Base-by-base conservation (phyloP, 2,797 vertebrate genomes). In the Spizella passerina region DNA sequence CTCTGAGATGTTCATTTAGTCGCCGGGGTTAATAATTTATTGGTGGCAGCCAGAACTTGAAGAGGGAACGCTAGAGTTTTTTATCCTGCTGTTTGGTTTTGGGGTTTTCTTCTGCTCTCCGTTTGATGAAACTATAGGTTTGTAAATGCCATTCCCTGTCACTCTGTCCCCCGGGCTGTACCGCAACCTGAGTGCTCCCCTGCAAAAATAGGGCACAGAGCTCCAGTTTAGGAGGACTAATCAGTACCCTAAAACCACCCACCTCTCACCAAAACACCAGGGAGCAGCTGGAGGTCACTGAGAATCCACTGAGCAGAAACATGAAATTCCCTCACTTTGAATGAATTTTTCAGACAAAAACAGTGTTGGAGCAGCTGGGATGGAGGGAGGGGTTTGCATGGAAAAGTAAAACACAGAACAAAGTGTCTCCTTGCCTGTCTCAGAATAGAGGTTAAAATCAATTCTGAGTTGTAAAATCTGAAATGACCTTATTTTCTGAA, bases 321-420 rank as follows among this genome's bases (percentile, higher is more conserved):
- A 21, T 53, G 59, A 46, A 92, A 79, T 78, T 34, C 32, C 23
- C 7, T 63, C 20, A 2, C 14, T 49, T 13, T 19, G 0, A 11
- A 20, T 0, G 2, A 73, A 9, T 38, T 82, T 59, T 68, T 90
- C 64, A 23, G 19, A 41, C 4, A 36, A 59, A 29, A 34, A 59
- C 24, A 27, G 1, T 52, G 41, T 27, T 29, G 38, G 36, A 86
- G 30, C 20, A 84, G 53, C 18, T 66, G 55, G 47, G 18, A 16
- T 32, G 19, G 47, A 72, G 24, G 13, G 6, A 64, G 3, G 4
- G 4, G 1, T 4, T 44, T 4, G 0, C 23, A 11, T 5, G 26
- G 69, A 76, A 81, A 90, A 75, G 34, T 11, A 47, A 68, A 39
- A 21, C 9, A 8, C 8, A 13, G 18, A 47, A 20, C 18, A 10